Evolutionary conservation across 2,113 vertebrate genomes (phyloP), one percentile per base, ranked within the genome.

Genomic region (Rattus rattus): DNA sequence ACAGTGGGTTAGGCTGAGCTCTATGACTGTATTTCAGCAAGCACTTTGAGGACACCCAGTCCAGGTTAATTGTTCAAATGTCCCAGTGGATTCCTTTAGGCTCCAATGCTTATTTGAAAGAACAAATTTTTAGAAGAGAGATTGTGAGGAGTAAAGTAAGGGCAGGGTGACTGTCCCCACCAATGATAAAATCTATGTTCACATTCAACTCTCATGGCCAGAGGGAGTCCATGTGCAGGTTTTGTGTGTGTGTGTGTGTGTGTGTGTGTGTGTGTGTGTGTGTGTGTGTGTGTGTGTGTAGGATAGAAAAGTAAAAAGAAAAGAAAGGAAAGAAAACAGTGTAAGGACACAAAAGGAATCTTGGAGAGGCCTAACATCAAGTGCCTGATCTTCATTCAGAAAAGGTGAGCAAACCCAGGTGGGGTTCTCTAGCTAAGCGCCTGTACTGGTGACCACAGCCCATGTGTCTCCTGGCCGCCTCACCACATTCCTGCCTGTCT

Each of bases 401-500:
- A 70, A 73, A 89, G 72, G 43, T 89, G 93, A 94, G 24, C 49
- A 94, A 2, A 1, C 33, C 81, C 47, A 92, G 92, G 2, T 88
- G n/a, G 90, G 59, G 77, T 54, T 90, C 92, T 73, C 80, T 75
- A n/a, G 56, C 2, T 73, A 90, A 22, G 92, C 63, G 88, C 2
- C 90, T 52, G 14, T 89, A 88, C 80, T 16, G 72, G 91, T 89
- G 87, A 59, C 33, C 97, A 28, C 3, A 19, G 59, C 54, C 70
- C 92, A 43, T 92, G 97, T 26, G 12, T 83, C 96, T 98, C 59
- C 89, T 96, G 73, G 76, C 39, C 92, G 95, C 75, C 1, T 26
- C 12, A 54, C 28, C 87, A 59, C 95, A 88, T 91, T 98, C 67
- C 76, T 12, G 73, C n/a, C 24, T 8, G 91, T 97, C 90, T 97